Percentiles rank a stretch among this genome's conserved stretches.
phyloP scores from a whole-genome alignment of 2,888 invertebrate genomes.

The Lochmaea capreae region DNA sequence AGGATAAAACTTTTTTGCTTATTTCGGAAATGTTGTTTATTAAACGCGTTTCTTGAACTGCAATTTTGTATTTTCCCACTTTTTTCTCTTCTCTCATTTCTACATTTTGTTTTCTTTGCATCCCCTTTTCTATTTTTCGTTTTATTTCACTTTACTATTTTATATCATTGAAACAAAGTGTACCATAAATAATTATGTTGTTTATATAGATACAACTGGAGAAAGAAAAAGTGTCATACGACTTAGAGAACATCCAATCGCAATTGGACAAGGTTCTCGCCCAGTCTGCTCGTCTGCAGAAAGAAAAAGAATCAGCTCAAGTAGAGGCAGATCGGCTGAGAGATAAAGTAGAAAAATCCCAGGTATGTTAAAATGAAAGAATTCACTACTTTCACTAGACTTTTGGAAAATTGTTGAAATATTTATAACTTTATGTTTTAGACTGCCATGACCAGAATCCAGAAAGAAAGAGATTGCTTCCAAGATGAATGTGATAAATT shows the following conservation, averaged over 20 bases:
- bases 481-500: conserved; percentile 84
- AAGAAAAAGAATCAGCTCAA: conserved; percentile 88
- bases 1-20: too few relatives aligned
- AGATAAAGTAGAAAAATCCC: conserved; percentile 90
- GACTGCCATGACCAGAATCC: conserved; percentile 82
- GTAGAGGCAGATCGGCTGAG: conserved; percentile 86
- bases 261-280: conserved; percentile 92
- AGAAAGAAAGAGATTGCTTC: conserved; percentile 88
- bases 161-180: too few relatives aligned
- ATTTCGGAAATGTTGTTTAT: too few relatives aligned
- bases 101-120: too few relatives aligned
- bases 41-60: too few relatives aligned
- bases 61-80: too few relatives aligned
- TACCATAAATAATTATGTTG: background rate
- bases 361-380: conserved; percentile 68
- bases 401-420: background rate
- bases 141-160: too few relatives aligned
- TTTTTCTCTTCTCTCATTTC: too few relatives aligned
- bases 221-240: conserved; percentile 90
- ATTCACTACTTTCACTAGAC: conserved; percentile 45
- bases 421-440: conserved; percentile 36
- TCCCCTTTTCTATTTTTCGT: too few relatives aligned
- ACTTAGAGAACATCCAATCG: conserved; percentile 90
- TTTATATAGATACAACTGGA: conserved; percentile 81
- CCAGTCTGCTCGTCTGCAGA: conserved; percentile 87